Evolutionary conservation across 2,113 vertebrate genomes (phyloP).

Genomic region (Passer montanus): DNA sequence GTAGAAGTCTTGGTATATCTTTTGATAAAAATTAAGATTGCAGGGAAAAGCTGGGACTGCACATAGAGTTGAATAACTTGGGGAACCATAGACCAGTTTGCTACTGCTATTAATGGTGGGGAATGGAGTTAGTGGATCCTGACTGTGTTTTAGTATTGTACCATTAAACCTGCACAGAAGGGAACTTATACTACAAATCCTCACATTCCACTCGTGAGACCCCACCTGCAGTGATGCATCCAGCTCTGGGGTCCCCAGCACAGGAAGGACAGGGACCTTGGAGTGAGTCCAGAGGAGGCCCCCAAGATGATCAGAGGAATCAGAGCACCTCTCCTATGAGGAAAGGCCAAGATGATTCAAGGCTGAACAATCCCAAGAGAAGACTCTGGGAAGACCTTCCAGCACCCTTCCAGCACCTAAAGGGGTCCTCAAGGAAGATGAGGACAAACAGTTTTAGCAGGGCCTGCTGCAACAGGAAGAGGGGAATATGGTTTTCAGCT

Average conservation of each 20-base stretch:
- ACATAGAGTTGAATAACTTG: background rate
- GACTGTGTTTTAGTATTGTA: background rate
- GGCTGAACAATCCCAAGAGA: background rate
- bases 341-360: background rate
- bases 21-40: background rate
- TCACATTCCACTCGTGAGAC: background rate
- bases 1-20: background rate
- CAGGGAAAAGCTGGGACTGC: background rate
- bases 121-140: background rate
- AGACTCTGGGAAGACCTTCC: background rate
- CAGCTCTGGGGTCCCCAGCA: background rate
- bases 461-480: background rate
- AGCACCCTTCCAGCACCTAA: background rate
- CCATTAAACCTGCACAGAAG: background rate
- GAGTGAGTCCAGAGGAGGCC: background rate
- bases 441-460: background rate
- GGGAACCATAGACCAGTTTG: background rate
- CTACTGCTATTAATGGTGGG: background rate
- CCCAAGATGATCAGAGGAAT: background rate
- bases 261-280: background rate
- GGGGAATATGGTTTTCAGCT: background rate
- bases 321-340: background rate
- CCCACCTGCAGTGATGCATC: background rate
- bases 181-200: accelerated
- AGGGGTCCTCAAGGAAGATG: background rate